phyloP scores from a whole-genome alignment of 2,888 invertebrate genomes.

The Odontocolon sp. region DNA sequence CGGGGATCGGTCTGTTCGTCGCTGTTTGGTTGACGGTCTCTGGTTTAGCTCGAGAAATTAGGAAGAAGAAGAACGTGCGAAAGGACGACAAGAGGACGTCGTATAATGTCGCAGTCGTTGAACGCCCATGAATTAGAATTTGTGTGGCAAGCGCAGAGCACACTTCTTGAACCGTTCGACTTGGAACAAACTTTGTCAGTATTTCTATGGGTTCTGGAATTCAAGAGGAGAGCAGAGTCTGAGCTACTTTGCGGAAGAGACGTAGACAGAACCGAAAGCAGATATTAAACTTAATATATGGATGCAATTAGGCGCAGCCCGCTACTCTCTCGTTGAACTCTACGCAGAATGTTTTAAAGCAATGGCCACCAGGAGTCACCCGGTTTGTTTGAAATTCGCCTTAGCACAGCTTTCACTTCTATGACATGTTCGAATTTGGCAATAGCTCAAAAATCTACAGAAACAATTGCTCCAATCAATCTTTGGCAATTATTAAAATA shows the following conservation, averaged over 20 bases:
- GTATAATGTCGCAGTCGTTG: neutral
- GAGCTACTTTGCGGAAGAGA: slow-evolving; percentile 13
- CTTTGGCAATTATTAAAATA: no score
- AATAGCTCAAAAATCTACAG: no score
- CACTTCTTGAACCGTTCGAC: neutral
- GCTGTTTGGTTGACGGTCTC: neutral
- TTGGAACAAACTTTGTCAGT: slow-evolving; percentile 74
- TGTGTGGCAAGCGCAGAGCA: neutral
- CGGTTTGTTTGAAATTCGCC: slow-evolving; percentile 3
- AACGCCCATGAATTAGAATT: neutral
- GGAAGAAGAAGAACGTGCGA: neutral
- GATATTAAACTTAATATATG: slow-evolving; percentile 79
- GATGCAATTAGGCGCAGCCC: slow-evolving; percentile 78
- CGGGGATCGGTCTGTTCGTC: slow-evolving; percentile 16
- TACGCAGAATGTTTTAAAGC: slow-evolving; percentile 31
- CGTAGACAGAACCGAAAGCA: slow-evolving; percentile 67
- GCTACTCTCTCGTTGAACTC: slow-evolving; percentile 31
- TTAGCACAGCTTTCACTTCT: slow-evolving; percentile 38
- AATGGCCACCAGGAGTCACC: slow-evolving; percentile 40
- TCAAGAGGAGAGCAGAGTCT: slow-evolving; percentile 42
- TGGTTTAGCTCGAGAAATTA: neutral
- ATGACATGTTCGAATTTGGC: slow-evolving; percentile 27
- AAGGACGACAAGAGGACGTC: slow-evolving; percentile 7
- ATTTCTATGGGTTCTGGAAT: slow-evolving; percentile 62
- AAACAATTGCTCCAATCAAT: no score